Conservation (phyloP, 1,140 invertebrate genomes). For the Megalonaias nervosa region DNA sequence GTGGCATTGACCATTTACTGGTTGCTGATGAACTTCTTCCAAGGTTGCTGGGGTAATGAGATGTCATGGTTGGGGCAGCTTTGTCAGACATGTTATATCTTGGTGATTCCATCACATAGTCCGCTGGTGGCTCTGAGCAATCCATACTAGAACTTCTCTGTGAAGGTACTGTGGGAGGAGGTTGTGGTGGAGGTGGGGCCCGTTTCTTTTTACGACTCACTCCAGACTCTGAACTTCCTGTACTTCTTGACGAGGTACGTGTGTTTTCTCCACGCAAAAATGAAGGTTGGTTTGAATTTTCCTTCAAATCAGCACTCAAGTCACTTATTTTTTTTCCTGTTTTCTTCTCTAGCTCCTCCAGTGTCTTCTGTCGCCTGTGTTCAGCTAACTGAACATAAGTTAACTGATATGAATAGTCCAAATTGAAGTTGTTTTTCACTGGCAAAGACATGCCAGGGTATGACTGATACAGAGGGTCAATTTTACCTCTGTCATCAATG, state of each 20-base stretch:
- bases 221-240: constrained; percentile 37
- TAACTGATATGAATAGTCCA: constrained; percentile 52
- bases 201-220: constrained; percentile 54
- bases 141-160: constrained; percentile 6
- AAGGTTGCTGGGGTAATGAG: no score
- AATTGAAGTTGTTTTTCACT: constrained; percentile 48
- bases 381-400: constrained; percentile 57
- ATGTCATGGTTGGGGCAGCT: no score
- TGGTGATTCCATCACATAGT: constrained; percentile 48
- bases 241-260: constrained; percentile 28
- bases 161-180: constrained; percentile 13
- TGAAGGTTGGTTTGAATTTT: constrained; percentile 16
- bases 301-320: constrained; percentile 40
- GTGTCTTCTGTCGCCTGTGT: constrained; percentile 39
- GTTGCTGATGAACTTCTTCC: no score
- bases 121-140: constrained; percentile 47
- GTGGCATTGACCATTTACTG: neutral
- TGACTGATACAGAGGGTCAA: constrained; percentile 41
- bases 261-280: constrained; percentile 19
- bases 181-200: constrained; percentile 41
- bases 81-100: neutral
- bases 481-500: constrained; percentile 43
- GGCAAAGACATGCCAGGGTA: constrained; percentile 52
- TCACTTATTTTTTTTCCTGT: constrained; percentile 46
- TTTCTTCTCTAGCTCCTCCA: constrained; percentile 41